Conservation (phyloP, 2,888 invertebrate species). For the Dioctria rufipes region DNA sequence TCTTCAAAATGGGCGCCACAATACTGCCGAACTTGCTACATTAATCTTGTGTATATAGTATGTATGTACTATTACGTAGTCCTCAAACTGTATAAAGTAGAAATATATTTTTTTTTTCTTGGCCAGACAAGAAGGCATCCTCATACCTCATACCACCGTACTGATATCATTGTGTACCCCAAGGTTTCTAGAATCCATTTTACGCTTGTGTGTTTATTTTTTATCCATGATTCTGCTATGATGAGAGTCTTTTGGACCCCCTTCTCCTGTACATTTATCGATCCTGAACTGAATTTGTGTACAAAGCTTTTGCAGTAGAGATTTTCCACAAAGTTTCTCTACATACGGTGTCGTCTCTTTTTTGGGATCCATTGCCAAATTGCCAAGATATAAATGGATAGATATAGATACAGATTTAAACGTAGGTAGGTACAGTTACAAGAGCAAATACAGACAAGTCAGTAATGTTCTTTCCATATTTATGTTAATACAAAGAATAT, state of each 20-base stretch:
- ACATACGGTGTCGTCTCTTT: neutral
- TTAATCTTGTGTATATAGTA: neutral
- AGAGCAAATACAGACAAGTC: no score
- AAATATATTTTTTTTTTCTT: neutral
- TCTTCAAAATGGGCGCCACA: neutral
- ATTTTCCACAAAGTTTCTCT: neutral
- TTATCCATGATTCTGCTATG: neutral
- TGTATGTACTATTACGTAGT: no score
- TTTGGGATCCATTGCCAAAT: neutral
- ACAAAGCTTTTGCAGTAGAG: neutral
- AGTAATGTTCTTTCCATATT: no score
- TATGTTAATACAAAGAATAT: no score
- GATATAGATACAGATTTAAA: no score
- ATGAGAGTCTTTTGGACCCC: neutral
- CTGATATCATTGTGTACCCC: neutral
- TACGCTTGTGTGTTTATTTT: neutral
- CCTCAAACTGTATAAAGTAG: no score
- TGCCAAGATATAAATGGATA: neutral
- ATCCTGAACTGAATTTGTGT: conserved; percentile 4
- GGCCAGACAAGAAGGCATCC: conserved; percentile 31
- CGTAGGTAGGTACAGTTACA: no score
- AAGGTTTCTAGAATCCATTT: neutral
- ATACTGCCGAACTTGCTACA: conserved; percentile 9
- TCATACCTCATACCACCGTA: neutral
- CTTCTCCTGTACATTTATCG: conserved; percentile 18